Conservation (phyloP, 2,113 vertebrate genomes). For the Emydura subglobosa region DNA sequence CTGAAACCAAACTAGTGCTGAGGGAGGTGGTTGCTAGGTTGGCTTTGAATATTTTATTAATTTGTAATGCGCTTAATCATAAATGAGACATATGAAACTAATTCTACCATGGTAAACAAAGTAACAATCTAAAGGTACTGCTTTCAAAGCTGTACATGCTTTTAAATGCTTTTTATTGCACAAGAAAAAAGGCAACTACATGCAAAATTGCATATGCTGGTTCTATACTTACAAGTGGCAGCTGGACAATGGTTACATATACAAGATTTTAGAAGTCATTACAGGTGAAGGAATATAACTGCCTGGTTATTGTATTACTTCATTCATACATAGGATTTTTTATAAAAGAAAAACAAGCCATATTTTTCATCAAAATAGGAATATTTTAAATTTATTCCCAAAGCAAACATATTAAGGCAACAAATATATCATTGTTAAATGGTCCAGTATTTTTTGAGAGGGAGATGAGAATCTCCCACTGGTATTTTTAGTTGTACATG, state of each 20-base stretch:
- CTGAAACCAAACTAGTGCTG: background rate
- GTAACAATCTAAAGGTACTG: fast-evolving
- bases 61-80: background rate
- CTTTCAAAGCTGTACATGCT: fast-evolving
- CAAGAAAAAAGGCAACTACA: background rate
- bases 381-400: background rate
- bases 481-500: no score
- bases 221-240: background rate
- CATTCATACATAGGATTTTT: background rate
- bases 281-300: background rate
- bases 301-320: background rate
- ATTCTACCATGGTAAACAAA: fast-evolving
- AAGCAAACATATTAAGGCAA: background rate
- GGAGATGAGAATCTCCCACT: background rate
- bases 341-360: background rate
- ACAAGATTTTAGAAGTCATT: background rate
- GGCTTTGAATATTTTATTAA: background rate
- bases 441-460: background rate
- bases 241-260: background rate
- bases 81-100: background rate
- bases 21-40: background rate
- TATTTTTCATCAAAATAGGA: background rate
- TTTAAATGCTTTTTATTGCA: fast-evolving
- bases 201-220: background rate
- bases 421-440: background rate